Base-by-base conservation (phyloP, 2,888 invertebrate genomes). In the Lutraria lutraria region DNA sequence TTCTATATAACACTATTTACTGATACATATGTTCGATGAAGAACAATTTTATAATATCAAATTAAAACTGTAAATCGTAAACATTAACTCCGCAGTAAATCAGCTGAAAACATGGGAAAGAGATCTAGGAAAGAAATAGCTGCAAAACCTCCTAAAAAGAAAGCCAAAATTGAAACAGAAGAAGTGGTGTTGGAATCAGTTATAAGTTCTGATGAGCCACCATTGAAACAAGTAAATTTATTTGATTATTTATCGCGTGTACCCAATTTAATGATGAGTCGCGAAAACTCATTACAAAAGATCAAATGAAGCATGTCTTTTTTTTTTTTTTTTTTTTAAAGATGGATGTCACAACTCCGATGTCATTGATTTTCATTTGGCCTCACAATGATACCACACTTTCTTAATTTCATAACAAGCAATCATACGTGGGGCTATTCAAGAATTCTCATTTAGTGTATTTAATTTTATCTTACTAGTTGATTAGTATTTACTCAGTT, bases 81-180 rank as follows among this genome's bases (percentile, higher is more conserved):
- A 83, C 81, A 81, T 63, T 80, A 86, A 87, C 21, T 19, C 34
- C 89, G 91, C 82, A 89, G 91, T 89, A 91, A 91, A 86, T 88
- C 89, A 82, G 16, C 54, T 10, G 21, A 76, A 85, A 87, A 87
- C 91, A 92, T 92, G 92, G 92, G 90, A 6, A 92, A 92, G 52
- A 84, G 90, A 84, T 89, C 88, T 63, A 53, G 83, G 31, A 81
- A 83, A 43, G 81, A 87, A 29, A 76, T 76, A 54, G 43, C 54
- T n/a, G 68, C 72, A n/a, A 52, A 63, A 53, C 79, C 60, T 16
- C 76, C 29, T 34, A 76, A 53, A 84, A 54, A 25, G 25, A 76
- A 53, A 10, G 3, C 54, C 8, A 88, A 72, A 76, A 60, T 68
- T n/a, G 86, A 80, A 29, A 19, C 72, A 43, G 88, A 92, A 29